Evolutionary conservation across 2,888 invertebrate genomes (phyloP), one percentile per base, ranked within the genome.

Genomic region (Ashinkailepas kermadecensis): DNA sequence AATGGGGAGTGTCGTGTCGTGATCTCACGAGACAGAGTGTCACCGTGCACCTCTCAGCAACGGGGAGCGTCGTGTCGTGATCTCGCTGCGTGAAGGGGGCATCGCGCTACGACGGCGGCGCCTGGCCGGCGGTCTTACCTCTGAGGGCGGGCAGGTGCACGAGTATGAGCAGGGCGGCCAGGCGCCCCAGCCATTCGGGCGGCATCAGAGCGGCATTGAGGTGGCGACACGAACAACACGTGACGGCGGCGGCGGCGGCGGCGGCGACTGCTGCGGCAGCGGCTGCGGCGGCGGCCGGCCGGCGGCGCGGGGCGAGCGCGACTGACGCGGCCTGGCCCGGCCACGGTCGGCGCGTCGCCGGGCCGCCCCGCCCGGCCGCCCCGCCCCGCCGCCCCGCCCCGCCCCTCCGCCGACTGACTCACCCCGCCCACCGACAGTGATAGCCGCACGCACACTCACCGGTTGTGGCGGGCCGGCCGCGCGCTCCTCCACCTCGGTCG

Each of bases 111-210:
- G 39, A 39, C 39, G 39, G 39, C n/a, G n/a, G n/a, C n/a, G n/a
- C n/a, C n/a, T n/a, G n/a, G n/a, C 59, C 9, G 59, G 15, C 62
- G 62, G 39, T 39, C 74, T 56, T 23, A 74, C 74, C 74, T 74
- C 56, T 74, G 74, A 21, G 1, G 13, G n/a, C 21, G 21, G 74
- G 74, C 56, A 56, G 74, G 56, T 23, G 74, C 10, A 18, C 9
- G 65, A 65, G n/a, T 21, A 74, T 54, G 56, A 74, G 74, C 56
- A 74, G 56, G 54, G 56, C 74, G 74, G 56, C 74, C 54, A 56
- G 15, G 56, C 56, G 23, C 15, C 39, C 10, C 74, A 56, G 56
- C 74, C 74, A 23, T 54, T 21, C 23, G 74, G 18, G 56, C 74
- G 54, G 21, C 74, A 74, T 74, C 74, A 56, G 21, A 15, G 59